Percentiles rank a stretch among this genome's conserved stretches.
phyloP scores from a whole-genome alignment of 2,797 vertebrate genomes.

The Gymnothorax reevesii region DNA sequence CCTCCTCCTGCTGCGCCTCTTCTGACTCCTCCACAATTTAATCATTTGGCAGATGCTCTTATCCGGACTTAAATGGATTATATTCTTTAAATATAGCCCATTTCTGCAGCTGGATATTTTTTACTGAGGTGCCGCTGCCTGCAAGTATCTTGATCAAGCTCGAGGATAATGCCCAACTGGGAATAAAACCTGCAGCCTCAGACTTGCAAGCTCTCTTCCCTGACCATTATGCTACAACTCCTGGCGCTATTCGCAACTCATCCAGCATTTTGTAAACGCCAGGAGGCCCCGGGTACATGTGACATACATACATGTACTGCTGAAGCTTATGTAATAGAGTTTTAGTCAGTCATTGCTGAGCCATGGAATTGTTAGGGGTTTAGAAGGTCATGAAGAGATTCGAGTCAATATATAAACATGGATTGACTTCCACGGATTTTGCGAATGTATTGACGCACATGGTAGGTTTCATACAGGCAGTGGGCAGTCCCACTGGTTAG shows the following conservation, averaged over 20 bases:
- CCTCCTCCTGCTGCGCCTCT: background rate
- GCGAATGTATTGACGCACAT: background rate
- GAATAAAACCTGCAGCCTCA: background rate
- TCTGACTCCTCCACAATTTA: background rate
- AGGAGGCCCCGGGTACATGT: background rate
- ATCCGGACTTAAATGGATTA: background rate
- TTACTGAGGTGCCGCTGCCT: background rate
- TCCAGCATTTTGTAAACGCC: background rate
- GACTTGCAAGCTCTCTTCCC: background rate
- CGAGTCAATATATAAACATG: background rate
- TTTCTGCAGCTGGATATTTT: background rate
- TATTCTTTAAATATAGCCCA: background rate
- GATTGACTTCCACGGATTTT: background rate
- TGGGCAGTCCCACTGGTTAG: constrained; percentile 36
- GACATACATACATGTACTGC: background rate
- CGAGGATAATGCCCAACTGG: background rate
- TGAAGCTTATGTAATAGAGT: background rate
- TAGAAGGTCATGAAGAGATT: background rate
- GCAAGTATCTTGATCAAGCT: background rate
- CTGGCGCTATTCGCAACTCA: background rate
- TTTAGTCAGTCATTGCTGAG: background rate
- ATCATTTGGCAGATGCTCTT: background rate
- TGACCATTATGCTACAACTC: background rate
- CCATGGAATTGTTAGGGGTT: background rate
- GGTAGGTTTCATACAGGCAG: background rate